Percentiles rank a stretch among this genome's conserved stretches.
These are phyloP conservation scores for Micropoecilia bifurca DNA, from an alignment of 2,797 vertebrate species.

Conservation along the genomic window DNA sequence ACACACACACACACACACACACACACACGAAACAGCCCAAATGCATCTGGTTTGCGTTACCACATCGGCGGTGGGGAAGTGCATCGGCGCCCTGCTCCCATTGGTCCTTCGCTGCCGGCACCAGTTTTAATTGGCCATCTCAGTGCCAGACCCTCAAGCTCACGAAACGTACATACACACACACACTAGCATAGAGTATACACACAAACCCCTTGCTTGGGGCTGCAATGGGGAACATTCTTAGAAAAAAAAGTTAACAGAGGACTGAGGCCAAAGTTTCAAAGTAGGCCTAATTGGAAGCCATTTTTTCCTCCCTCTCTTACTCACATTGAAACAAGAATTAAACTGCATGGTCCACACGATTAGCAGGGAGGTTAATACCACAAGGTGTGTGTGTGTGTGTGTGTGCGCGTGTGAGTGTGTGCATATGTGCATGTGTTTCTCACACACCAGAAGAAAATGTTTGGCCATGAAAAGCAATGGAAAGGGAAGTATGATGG, in stretches of 20 bases:
- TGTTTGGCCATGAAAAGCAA: slow-evolving; percentile 7
- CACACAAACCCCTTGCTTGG: slow-evolving; percentile 49
- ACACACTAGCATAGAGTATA: background rate
- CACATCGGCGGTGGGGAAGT: slow-evolving; percentile 77
- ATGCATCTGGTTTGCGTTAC: slow-evolving; percentile 84
- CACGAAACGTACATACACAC: slow-evolving; percentile 19
- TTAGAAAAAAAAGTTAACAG: slow-evolving; percentile 44
- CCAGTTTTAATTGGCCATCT: slow-evolving; percentile 78
- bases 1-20: background rate
- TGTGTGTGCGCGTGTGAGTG: background rate
- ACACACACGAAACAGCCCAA: slow-evolving; percentile 43
- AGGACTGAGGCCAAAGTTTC: slow-evolving; percentile 71
- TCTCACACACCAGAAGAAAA: slow-evolving; percentile 8
- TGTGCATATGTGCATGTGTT: background rate
- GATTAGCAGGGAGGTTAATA: slow-evolving; percentile 69
- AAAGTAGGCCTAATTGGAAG: slow-evolving; percentile 75
- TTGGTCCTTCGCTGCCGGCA: slow-evolving; percentile 78
- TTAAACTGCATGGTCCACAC: slow-evolving; percentile 61
- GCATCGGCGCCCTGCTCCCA: slow-evolving; percentile 71
- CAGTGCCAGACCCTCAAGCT: slow-evolving; percentile 77
- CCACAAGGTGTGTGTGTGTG: slow-evolving; percentile 25
- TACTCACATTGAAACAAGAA: slow-evolving; percentile 47
- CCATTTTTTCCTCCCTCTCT: slow-evolving; percentile 59
- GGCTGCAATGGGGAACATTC: slow-evolving; percentile 63
- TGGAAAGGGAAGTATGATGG: background rate